Percentiles rank a stretch among this genome's conserved stretches.
Conservation (phyloP, 2,113 vertebrate species). For the Crotophaga sulcirostris region DNA sequence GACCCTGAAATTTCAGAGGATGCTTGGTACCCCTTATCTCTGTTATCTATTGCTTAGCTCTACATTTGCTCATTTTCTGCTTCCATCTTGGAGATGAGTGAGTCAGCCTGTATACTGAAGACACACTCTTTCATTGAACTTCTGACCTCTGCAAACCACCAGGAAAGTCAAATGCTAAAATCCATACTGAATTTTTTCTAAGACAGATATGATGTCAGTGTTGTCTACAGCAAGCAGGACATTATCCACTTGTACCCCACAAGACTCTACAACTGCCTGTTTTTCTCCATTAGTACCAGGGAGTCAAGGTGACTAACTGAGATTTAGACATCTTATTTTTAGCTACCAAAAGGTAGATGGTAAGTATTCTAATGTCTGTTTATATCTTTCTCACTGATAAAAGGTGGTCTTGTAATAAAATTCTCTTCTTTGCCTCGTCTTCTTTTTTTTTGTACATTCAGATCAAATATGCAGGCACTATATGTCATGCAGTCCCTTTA, state of each 20-base stretch:
- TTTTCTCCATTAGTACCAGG: not conserved
- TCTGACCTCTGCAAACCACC: not conserved
- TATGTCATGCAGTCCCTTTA: not conserved
- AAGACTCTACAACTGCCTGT: not conserved
- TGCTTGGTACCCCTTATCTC: not conserved
- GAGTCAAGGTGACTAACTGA: not conserved
- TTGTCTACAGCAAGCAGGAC: not conserved
- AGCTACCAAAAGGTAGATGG: not conserved
- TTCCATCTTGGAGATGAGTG: not conserved
- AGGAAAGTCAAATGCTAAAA: not conserved
- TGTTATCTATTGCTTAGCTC: not conserved
- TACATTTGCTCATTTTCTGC: not conserved
- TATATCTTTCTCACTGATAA: not conserved
- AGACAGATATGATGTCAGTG: not conserved
- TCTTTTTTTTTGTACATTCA: not conserved
- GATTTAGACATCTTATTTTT: not conserved
- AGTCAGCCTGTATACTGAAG: not conserved
- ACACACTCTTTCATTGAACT: not conserved
- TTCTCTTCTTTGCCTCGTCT: not conserved
- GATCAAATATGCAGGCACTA: not conserved
- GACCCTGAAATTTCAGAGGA: not conserved
- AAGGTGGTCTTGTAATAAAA: not conserved
- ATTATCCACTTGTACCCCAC: not conserved
- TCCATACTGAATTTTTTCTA: not conserved
- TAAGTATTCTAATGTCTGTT: not conserved